A percentile compares a stretch with the other conserved stretches of the same genome.
These are phyloP conservation scores for Tachysurus fulvidraco DNA, from an alignment of 2,113 vertebrate species.

Conservation along the genomic window DNA sequence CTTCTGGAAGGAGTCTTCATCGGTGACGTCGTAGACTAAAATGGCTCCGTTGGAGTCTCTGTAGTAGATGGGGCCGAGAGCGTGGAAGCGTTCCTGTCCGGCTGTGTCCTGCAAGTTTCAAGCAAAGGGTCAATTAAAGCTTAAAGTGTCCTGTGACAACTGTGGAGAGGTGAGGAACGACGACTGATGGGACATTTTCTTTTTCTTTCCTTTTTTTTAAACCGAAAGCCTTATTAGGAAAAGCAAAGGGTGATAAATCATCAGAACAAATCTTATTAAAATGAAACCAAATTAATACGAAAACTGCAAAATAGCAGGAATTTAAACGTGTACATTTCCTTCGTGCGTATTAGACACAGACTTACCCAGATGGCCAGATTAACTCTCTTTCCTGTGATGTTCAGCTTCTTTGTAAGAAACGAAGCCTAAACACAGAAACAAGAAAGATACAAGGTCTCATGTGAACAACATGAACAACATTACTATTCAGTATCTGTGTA, in stretches of 20 bases:
- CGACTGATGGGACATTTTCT: neutral
- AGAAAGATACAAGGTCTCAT: neutral
- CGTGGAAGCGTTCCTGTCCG: conserved; percentile 97
- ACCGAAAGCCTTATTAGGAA: too few relatives aligned
- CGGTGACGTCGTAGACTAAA: conserved; percentile 97
- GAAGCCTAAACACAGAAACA: conserved; percentile 82
- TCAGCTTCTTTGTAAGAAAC: conserved; percentile 97
- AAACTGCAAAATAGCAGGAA: neutral
- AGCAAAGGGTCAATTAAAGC: neutral
- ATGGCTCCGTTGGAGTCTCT: conserved; percentile 98
- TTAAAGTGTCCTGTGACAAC: neutral
- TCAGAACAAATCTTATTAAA: neutral
- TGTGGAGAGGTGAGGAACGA: neutral
- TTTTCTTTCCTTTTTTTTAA: neutral
- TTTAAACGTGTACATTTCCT: neutral
- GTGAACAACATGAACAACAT: neutral
- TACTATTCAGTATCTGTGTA: neutral
- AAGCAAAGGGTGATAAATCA: too few relatives aligned
- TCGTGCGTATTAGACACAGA: neutral
- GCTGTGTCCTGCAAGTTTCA: conserved; percentile 86
- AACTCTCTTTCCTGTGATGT: conserved; percentile 96
- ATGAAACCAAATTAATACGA: neutral
- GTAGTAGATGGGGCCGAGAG: conserved; percentile 98
- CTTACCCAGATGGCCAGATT: conserved; percentile 93
- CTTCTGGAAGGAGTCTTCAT: conserved; percentile 99